Conservation (phyloP, 2,888 invertebrate species). For the Drosophila incognita region DNA sequence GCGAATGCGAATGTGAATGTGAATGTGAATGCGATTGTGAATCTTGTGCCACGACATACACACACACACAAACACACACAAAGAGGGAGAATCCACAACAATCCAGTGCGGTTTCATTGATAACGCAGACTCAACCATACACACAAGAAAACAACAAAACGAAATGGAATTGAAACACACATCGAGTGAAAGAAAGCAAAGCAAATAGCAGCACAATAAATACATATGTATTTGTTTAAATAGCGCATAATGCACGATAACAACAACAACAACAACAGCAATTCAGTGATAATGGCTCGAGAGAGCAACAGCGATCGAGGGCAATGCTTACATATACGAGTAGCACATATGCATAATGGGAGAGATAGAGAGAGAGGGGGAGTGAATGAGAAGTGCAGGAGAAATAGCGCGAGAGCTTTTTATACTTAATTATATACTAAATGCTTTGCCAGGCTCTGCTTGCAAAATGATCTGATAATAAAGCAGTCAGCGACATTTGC, state of each 20-base stretch:
- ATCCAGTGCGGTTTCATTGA: conserved; percentile 62
- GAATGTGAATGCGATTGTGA: conserved; percentile 31
- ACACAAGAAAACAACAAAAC: conserved; percentile 22
- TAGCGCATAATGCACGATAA: conserved; percentile 39
- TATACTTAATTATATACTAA: conserved; percentile 5
- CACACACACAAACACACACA: background rate
- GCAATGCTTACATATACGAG: conserved; percentile 35
- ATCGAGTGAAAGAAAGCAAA: conserved; percentile 47
- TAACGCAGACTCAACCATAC: conserved; percentile 60
- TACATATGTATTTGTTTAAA: conserved; percentile 22
- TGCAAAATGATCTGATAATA: conserved; percentile 46
- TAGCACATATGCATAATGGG: background rate
- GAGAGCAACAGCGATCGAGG: conserved; percentile 35
- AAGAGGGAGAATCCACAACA: conserved; percentile 32
- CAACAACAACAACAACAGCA: conserved; percentile 28
- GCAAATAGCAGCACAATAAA: conserved; percentile 40
- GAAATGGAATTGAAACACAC: conserved; percentile 71
- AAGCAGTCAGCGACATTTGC: conserved; percentile 12
- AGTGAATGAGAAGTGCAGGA: background rate
- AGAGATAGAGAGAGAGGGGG: background rate
- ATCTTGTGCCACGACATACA: conserved; percentile 14
- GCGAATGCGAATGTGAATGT: conserved; percentile 51
- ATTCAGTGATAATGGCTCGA: conserved; percentile 47
- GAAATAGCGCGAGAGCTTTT: conserved; percentile 1
- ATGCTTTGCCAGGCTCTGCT: conserved; percentile 25